phyloP scores from a whole-genome alignment of 2,113 vertebrate species.

The Sapajus apella region DNA sequence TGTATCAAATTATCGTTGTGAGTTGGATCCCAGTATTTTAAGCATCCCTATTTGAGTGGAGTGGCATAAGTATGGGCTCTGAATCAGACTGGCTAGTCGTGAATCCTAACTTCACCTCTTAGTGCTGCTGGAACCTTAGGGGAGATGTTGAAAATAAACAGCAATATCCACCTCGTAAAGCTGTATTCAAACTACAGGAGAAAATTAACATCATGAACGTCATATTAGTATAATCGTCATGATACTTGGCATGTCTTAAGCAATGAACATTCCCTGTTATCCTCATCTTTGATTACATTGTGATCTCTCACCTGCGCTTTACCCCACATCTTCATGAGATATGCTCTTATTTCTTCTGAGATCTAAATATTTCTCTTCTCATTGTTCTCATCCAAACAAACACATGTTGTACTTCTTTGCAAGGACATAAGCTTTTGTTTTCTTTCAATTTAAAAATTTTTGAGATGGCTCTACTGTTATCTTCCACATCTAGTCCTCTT shows the following conservation, averaged over 20 bases:
- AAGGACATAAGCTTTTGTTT: not conserved
- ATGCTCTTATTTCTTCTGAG: not conserved
- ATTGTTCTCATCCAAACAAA: not conserved
- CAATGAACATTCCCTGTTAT: no score
- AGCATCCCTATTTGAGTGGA: not conserved
- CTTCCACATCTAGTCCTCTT: not conserved
- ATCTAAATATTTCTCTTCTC: not conserved
- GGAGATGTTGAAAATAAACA: not conserved
- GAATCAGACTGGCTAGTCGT: not conserved
- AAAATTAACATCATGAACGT: not conserved
- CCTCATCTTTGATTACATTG: not conserved
- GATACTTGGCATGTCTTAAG: no score
- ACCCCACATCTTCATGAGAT: not conserved
- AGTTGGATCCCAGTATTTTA: not conserved
- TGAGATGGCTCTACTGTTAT: accelerated
- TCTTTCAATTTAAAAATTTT: no score
- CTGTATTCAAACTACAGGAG: not conserved
- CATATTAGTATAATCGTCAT: no score
- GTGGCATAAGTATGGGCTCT: not conserved
- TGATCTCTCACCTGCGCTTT: not conserved
- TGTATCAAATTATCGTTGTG: not conserved
- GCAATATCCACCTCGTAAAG: not conserved
- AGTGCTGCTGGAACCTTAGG: not conserved
- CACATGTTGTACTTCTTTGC: not conserved
- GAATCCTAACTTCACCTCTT: not conserved